A percentile compares a stretch with the other conserved stretches of the same genome.
Conservation (phyloP, 2,888 invertebrate genomes). For the Phortica magna region DNA sequence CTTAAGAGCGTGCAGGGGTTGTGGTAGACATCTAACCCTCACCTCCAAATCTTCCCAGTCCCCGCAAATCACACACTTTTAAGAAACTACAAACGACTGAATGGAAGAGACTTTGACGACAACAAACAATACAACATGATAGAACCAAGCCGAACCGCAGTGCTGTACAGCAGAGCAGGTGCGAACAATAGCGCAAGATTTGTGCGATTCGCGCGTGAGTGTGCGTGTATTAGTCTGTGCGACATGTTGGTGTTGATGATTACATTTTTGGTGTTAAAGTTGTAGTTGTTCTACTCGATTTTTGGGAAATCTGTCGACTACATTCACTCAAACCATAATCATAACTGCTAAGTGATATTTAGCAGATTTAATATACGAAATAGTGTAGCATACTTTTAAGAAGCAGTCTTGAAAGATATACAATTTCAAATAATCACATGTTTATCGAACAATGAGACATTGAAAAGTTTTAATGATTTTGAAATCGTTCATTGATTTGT, state of each 20-base stretch:
- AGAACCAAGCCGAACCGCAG: not conserved
- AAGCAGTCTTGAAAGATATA: not conserved
- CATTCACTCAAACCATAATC: not conserved
- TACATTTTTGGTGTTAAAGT: conserved; percentile 51
- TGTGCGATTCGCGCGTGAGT: not conserved
- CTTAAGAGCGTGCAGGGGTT: not conserved
- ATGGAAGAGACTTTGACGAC: not conserved
- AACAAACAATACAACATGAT: conserved; percentile 15
- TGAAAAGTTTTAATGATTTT: too few relatives aligned
- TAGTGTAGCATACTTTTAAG: not conserved
- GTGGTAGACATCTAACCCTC: not conserved
- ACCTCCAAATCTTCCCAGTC: not conserved
- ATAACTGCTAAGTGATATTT: not conserved
- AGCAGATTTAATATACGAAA: not conserved
- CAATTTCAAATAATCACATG: too few relatives aligned
- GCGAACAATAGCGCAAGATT: conserved; percentile 61
- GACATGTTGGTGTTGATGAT: conserved; percentile 53
- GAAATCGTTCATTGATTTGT: too few relatives aligned
- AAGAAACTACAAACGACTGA: conserved; percentile 36
- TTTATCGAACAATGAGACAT: too few relatives aligned
- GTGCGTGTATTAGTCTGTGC: not conserved
- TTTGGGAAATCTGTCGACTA: not conserved
- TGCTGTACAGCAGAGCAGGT: conserved; percentile 55
- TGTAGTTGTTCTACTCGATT: conserved; percentile 32
- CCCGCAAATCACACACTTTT: not conserved